These are phyloP conservation scores for Callyntrura sp. DNA, from an alignment of 2,888 invertebrate genomes.

Conservation along the genomic window DNA sequence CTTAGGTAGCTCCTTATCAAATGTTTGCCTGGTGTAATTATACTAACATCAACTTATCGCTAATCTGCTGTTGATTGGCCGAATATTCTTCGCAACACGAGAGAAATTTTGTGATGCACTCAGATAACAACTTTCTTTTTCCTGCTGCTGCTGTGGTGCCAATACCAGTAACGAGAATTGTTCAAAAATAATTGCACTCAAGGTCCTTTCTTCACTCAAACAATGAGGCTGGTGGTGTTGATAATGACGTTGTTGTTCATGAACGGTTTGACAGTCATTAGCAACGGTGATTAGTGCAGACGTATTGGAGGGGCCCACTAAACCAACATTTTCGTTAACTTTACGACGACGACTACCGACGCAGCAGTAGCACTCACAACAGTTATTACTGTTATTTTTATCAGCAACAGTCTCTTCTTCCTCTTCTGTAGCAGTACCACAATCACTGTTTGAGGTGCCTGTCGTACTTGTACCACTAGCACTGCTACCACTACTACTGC, in stretches of 20 bases:
- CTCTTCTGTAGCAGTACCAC: not conserved
- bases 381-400: too few relatives aligned
- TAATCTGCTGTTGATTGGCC: too few relatives aligned
- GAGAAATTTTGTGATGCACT: slow-evolving; percentile 3
- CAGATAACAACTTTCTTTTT: slow-evolving; percentile 25
- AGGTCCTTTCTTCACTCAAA: slow-evolving; percentile 52
- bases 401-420: slow-evolving; percentile 17
- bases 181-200: slow-evolving; percentile 33
- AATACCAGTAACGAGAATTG: not conserved
- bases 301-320: not conserved
- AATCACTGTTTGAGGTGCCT: slow-evolving; percentile 10
- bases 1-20: too few relatives aligned
- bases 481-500: not conserved
- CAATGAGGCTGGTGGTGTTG: slow-evolving; percentile 58
- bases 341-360: not conserved
- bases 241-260: slow-evolving; percentile 13
- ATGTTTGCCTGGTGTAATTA: slow-evolving; percentile 18
- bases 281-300: not conserved
- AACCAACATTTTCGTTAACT: slow-evolving; percentile 37
- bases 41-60: slow-evolving; percentile 43
- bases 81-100: too few relatives aligned
- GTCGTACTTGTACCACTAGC: slow-evolving; percentile 22
- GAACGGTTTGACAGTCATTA: slow-evolving; percentile 46
- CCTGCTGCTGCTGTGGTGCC: too few relatives aligned
- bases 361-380: slow-evolving; percentile 27